Conservation (phyloP, 2,888 invertebrate species). For the Linyphia triangularis region DNA sequence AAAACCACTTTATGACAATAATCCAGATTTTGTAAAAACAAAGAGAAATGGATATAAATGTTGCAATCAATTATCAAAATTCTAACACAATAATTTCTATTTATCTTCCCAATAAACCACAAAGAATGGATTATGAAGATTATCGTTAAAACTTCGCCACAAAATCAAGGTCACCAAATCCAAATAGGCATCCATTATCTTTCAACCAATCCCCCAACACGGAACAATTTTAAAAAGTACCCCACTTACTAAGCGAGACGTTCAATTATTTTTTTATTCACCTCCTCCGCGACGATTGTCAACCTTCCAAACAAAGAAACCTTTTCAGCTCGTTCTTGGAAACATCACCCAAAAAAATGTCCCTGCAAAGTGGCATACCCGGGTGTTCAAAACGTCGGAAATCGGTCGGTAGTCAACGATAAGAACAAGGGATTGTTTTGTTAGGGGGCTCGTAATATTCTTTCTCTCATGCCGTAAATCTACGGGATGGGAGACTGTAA, state of each 20-base stretch:
- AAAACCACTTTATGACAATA: too few relatives aligned
- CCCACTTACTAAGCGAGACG: constrained; percentile 14
- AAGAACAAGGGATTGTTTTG: constrained; percentile 55
- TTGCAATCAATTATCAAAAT: too few relatives aligned
- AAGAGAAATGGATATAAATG: too few relatives aligned
- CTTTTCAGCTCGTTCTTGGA: not conserved
- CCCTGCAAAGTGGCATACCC: constrained; percentile 43
- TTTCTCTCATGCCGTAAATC: constrained; percentile 42
- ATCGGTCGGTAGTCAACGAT: constrained; percentile 20
- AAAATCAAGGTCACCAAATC: too few relatives aligned
- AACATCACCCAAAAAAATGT: constrained; percentile 17
- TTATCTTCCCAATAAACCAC: too few relatives aligned
- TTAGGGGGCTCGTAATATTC: constrained; percentile 12
- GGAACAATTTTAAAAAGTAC: not conserved
- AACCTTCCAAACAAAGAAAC: constrained; percentile 23
- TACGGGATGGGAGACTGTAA: constrained; percentile 41
- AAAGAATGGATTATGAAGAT: too few relatives aligned
- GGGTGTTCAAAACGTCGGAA: not conserved
- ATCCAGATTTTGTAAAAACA: too few relatives aligned
- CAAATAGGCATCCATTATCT: too few relatives aligned
- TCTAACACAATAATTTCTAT: too few relatives aligned
- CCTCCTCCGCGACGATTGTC: not conserved
- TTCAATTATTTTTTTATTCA: constrained; percentile 9
- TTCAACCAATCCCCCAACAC: too few relatives aligned
- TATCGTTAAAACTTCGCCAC: too few relatives aligned